Evolutionary conservation across 2,113 vertebrate genomes (phyloP), one percentile per base, ranked within the genome.

Genomic region (Sebastes fasciatus): DNA sequence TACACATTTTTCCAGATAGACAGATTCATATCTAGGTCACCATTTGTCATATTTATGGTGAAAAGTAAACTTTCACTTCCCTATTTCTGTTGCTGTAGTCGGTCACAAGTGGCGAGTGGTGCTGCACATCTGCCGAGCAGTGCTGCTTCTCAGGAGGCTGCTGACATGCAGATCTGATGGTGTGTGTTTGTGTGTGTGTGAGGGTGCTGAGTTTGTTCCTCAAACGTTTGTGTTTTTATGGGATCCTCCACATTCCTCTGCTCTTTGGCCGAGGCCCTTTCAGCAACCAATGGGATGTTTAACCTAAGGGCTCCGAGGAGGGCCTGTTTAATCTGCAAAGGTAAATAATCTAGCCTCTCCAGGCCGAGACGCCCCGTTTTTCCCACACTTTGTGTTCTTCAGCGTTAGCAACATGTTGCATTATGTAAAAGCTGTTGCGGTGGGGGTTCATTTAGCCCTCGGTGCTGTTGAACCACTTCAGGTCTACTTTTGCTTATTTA

Each of bases 181-280:
- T 49, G 23, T 66, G 75, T 57, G 68, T 77, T 55, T 74, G 21
- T 82, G 45, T 74, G 61, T 75, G 45, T 58, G 40, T 48, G 62
- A 52, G 60, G 12, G 78, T 80, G 86, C 80, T 80, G 88, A 87
- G 67, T 57, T 84, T 85, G 85, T 89, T 94, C 88, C 89, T 89
- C 88, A 86, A 88, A 91, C 72, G 65, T 91, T 92, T 88, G 86
- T 91, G 87, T 93, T 91, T 95, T 67, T 92, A 93, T 70, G 87
- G 89, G 87, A 87, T 89, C 87, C 90, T 83, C 84, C n/a, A 52
- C 90, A 91, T 93, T 94, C 92, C 91, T 83, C 66, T 10, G 11
- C 48, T 87, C 82, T 88, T 75, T 79, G 68, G 82, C 74, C 80
- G 49, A 89, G 86, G 62, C 62, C 9, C 74, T 82, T 70, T 19